Percentiles rank a stretch among this genome's conserved stretches.
phyloP scores from a whole-genome alignment of 1,140 invertebrate species.

The Potamilus streckersoni region DNA sequence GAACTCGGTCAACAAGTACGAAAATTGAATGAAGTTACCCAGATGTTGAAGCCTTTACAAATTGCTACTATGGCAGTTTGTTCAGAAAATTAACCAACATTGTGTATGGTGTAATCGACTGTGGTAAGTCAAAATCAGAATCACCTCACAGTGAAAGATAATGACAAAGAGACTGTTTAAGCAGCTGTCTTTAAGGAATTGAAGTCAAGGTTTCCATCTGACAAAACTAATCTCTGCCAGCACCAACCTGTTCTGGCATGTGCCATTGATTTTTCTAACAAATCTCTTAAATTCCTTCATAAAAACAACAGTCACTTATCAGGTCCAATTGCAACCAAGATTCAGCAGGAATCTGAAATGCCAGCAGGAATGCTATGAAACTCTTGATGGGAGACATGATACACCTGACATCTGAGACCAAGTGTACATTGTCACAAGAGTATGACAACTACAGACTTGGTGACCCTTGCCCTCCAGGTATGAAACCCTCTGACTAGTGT shows the following conservation, averaged over 20 bases:
- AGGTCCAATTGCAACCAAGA: not conserved
- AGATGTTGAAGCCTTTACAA: conserved; percentile 5
- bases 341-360: not conserved
- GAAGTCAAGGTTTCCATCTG: conserved; percentile 2
- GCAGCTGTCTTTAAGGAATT: conserved; percentile 2
- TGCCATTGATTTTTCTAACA: conserved; percentile 3
- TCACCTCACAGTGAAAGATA: conserved; percentile 1
- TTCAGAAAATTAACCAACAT: conserved; percentile 1
- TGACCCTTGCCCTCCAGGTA: not conserved
- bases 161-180: conserved; percentile 6
- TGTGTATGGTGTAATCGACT: not conserved
- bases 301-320: not conserved
- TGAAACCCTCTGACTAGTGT: conserved; percentile 1
- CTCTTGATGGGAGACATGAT: conserved; percentile 2
- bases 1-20: conserved; percentile 6
- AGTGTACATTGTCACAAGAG: not conserved
- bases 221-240: not conserved
- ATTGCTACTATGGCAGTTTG: not conserved
- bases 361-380: not conserved
- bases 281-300: not conserved
- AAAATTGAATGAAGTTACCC: conserved; percentile 6
- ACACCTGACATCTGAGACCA: not conserved
- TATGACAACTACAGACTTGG: not conserved
- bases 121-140: not conserved
- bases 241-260: not conserved